A percentile compares a stretch with the other conserved stretches of the same genome.
These are phyloP conservation scores for Pleuronectes platessa DNA, from an alignment of 2,113 vertebrate genomes.

Conservation along the genomic window DNA sequence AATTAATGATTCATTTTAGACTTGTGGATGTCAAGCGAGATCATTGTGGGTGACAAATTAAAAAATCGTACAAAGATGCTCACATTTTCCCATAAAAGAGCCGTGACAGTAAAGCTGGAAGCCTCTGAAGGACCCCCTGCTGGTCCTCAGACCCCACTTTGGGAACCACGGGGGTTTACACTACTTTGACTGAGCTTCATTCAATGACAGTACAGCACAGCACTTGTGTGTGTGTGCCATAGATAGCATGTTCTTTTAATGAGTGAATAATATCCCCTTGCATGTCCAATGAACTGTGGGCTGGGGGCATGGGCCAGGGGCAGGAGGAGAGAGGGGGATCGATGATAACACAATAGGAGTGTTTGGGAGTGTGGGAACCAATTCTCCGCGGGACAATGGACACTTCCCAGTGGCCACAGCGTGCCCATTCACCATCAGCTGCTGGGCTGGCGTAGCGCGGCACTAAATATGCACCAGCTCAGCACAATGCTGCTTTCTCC, in stretches of 20 bases:
- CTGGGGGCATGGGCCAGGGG: constrained; percentile 46
- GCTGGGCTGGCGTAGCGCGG: constrained; percentile 66
- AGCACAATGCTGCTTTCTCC: constrained; percentile 81
- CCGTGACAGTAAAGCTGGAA: constrained; percentile 8
- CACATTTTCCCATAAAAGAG: constrained; percentile 20
- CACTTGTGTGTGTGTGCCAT: constrained; percentile 63
- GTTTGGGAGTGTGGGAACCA: constrained; percentile 82
- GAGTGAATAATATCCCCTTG: constrained; percentile 74
- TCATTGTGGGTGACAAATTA: background rate
- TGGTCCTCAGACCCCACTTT: constrained; percentile 47
- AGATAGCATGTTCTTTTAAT: constrained; percentile 79
- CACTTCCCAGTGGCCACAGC: constrained; percentile 78
- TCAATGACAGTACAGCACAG: constrained; percentile 45
- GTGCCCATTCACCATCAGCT: constrained; percentile 75
- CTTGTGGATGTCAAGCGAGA: background rate
- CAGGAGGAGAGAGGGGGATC: constrained; percentile 31
- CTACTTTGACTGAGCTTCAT: constrained; percentile 32
- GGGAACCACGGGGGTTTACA: constrained; percentile 43
- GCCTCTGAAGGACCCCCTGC: constrained; percentile 25
- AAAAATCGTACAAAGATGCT: background rate
- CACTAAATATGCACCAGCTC: constrained; percentile 76
- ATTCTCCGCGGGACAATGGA: constrained; percentile 77
- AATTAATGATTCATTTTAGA: constrained; percentile 21
- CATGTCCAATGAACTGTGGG: constrained; percentile 76
- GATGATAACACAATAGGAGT: constrained; percentile 71